Evolutionary conservation across 2,888 invertebrate genomes (phyloP).

Genomic region (Clistopyga incitator): DNA sequence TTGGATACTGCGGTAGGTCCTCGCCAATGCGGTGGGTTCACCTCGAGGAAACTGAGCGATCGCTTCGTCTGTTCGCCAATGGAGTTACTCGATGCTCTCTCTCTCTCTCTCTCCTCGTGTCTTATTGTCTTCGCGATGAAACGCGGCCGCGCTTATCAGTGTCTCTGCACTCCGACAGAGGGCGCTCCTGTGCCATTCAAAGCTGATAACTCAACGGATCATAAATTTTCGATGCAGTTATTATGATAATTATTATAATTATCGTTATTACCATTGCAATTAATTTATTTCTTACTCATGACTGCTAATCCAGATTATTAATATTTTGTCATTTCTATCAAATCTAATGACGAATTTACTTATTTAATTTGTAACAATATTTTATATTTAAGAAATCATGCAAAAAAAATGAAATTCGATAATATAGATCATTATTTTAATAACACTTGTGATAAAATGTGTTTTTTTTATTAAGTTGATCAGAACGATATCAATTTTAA

Average conservation of each 20-base stretch:
- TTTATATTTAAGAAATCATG: no score
- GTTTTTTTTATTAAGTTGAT: no score
- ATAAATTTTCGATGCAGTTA: not conserved
- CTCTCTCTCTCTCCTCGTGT: not conserved
- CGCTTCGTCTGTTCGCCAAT: conserved; percentile 42
- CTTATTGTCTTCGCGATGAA: conserved; percentile 18
- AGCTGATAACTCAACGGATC: not conserved
- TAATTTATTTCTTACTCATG: no score
- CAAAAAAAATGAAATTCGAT: no score
- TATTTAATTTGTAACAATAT: no score
- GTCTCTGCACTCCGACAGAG: not conserved
- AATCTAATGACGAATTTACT: no score
- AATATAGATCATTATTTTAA: no score
- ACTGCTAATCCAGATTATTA: no score
- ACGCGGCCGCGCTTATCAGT: conserved; percentile 4
- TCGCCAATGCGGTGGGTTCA: conserved; percentile 52
- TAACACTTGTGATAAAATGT: no score
- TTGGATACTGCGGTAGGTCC: conserved; percentile 65
- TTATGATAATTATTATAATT: no score
- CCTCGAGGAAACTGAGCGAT: conserved; percentile 22
- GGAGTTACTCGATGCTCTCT: conserved; percentile 16
- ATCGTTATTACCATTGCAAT: not conserved
- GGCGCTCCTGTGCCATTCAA: not conserved
- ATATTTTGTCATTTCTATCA: no score
- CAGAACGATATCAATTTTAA: no score